Percentiles rank a stretch among this genome's conserved stretches.
These are phyloP conservation scores for Brachycybe producta DNA, from an alignment of 2,888 invertebrate genomes.

Conservation along the genomic window DNA sequence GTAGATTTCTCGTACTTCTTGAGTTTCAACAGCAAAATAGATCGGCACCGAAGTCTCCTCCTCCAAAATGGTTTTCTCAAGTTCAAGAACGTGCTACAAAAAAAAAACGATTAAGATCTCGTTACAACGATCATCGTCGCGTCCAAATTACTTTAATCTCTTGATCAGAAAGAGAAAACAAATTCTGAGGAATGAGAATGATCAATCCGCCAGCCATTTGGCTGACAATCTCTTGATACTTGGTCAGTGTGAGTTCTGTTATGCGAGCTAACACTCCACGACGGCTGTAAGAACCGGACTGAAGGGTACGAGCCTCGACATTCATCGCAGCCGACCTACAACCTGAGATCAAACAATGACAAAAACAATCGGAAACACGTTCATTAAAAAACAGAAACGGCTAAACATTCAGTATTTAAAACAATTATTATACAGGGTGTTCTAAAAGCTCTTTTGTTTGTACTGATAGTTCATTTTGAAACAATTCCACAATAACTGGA, in stretches of 20 bases:
- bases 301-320: conserved; percentile 72
- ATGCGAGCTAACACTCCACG: conserved; percentile 74
- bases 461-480: too few relatives aligned
- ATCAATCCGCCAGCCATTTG: conserved; percentile 64
- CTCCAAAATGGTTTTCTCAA: conserved; percentile 69
- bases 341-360: conserved; percentile 45
- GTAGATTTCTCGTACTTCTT: conserved; percentile 58
- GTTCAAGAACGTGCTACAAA: conserved; percentile 23
- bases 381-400: conserved; percentile 1
- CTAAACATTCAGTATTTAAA: background rate
- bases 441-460: too few relatives aligned
- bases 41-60: conserved; percentile 72
- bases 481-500: background rate
- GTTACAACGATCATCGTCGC: background rate
- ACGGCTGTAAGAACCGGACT: conserved; percentile 72
- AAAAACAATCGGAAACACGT: conserved; percentile 7
- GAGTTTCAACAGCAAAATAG: conserved; percentile 67
- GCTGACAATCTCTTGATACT: conserved; percentile 34
- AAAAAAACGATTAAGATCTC: background rate
- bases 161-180: conserved; percentile 48
- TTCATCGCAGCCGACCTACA: conserved; percentile 73
- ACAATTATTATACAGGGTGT: too few relatives aligned
- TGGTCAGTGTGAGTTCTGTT: conserved; percentile 63
- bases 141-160: conserved; percentile 21
- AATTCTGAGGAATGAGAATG: conserved; percentile 64